A percentile compares a stretch with the other conserved stretches of the same genome.
phyloP scores from a whole-genome alignment of 1,140 invertebrate genomes.

The Drosophila subpulchrella region DNA sequence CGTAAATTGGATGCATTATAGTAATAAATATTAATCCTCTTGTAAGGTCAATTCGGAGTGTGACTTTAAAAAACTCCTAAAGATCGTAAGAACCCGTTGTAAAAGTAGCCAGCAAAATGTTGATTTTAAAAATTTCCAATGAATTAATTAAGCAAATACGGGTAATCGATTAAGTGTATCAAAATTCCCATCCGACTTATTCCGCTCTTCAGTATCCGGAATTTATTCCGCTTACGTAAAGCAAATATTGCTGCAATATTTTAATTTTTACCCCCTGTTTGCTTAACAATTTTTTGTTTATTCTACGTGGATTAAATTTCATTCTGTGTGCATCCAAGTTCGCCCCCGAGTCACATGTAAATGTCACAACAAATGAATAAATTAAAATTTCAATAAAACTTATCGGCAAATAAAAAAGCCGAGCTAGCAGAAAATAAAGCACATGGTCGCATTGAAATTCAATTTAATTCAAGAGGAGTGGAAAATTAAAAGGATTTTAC shows the following conservation, averaged over 20 bases:
- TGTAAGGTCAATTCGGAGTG: neutral
- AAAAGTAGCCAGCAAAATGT: no score
- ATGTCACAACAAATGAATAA: slow-evolving; percentile 49
- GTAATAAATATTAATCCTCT: neutral
- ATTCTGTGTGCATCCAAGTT: slow-evolving; percentile 18
- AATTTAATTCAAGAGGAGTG: slow-evolving; percentile 17
- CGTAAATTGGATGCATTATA: neutral
- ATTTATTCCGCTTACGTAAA: slow-evolving; percentile 30
- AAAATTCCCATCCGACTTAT: neutral
- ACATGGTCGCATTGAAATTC: slow-evolving; percentile 7
- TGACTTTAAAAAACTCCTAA: no score
- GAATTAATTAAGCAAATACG: slow-evolving; percentile 15
- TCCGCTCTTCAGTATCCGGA: neutral
- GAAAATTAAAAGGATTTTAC: slow-evolving; percentile 19
- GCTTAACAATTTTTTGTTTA: slow-evolving; percentile 24
- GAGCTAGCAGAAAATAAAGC: slow-evolving; percentile 13
- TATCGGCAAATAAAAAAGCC: slow-evolving; percentile 21
- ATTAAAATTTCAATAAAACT: slow-evolving; percentile 64
- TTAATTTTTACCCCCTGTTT: slow-evolving; percentile 50
- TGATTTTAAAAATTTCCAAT: neutral
- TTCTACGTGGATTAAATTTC: slow-evolving; percentile 53
- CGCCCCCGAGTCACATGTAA: slow-evolving; percentile 24
- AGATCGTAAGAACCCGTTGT: no score
- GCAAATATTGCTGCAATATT: slow-evolving; percentile 40
- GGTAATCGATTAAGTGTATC: slow-evolving; percentile 15